These are phyloP conservation scores for Hyles vespertilio DNA, from an alignment of 1,140 invertebrate species.

Conservation along the genomic window DNA sequence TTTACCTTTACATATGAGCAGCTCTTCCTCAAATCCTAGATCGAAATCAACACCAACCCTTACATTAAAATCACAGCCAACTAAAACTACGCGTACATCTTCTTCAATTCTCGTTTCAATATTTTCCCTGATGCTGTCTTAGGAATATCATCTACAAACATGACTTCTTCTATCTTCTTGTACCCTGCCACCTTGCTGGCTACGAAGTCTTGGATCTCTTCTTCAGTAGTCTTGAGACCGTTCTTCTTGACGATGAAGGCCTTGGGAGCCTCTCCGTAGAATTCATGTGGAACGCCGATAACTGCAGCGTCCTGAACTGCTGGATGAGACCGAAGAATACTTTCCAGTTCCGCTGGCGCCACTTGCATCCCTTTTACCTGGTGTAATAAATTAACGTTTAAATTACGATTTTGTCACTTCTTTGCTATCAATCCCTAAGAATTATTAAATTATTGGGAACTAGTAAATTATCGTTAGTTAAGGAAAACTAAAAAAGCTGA, in stretches of 20 bases:
- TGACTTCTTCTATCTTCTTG: conserved; percentile 83
- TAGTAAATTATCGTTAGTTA: too few relatives aligned
- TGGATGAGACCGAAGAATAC: conserved; percentile 84
- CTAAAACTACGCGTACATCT: conserved; percentile 47
- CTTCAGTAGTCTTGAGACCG: conserved; percentile 56
- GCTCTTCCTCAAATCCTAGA: too few relatives aligned
- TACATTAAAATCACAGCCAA: neutral
- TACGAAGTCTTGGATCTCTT: conserved; percentile 78
- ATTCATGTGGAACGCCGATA: conserved; percentile 87
- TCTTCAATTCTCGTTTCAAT: conserved; percentile 80
- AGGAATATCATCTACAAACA: conserved; percentile 83
- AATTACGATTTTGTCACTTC: too few relatives aligned
- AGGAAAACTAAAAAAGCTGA: too few relatives aligned
- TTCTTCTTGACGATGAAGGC: conserved; percentile 81
- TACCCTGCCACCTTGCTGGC: conserved; percentile 82
- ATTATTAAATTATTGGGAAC: too few relatives aligned
- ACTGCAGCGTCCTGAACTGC: conserved; percentile 88
- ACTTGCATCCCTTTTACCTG: conserved; percentile 85
- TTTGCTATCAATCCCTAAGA: too few relatives aligned
- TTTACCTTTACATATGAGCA: too few relatives aligned
- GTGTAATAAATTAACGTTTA: neutral
- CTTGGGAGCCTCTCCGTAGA: conserved; percentile 86
- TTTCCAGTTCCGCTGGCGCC: conserved; percentile 92
- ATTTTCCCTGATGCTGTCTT: conserved; percentile 89
- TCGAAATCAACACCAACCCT: neutral